Percentiles rank a stretch among this genome's conserved stretches.
Evolutionary conservation across 2,888 invertebrate genomes (phyloP).

Genomic region (Ctena decussata): DNA sequence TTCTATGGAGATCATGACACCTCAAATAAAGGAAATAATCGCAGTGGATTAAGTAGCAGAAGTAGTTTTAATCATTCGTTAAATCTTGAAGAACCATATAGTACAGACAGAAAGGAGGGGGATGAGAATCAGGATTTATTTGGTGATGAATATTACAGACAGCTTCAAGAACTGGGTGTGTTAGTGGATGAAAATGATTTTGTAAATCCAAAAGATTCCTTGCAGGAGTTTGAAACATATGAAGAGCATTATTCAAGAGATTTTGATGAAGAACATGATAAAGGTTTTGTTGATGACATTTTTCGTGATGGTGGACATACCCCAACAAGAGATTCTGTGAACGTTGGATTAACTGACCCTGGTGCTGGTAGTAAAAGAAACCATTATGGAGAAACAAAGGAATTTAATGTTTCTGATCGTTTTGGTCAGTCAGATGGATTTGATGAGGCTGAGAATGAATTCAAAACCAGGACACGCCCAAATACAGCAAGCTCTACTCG

Average conservation of each 20-base stretch:
- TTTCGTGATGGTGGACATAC: constrained; percentile 35
- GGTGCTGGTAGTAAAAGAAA: constrained; percentile 24
- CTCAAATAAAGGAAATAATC: constrained; percentile 42
- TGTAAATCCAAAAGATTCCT: constrained; percentile 72
- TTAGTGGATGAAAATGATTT: constrained; percentile 77
- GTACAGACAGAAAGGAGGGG: constrained; percentile 43
- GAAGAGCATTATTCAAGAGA: constrained; percentile 73
- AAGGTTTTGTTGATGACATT: constrained; percentile 65
- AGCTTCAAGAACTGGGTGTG: constrained; percentile 80
- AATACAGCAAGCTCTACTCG: constrained; percentile 76
- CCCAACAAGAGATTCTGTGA: constrained; percentile 58
- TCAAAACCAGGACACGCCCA: constrained; percentile 63
- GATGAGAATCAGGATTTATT: constrained; percentile 74
- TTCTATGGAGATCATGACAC: constrained; percentile 30
- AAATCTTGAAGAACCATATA: constrained; percentile 66
- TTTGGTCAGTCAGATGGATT: constrained; percentile 43
- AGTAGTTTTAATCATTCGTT: constrained; percentile 72
- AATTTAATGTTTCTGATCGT: constrained; percentile 28
- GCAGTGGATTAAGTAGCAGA: constrained; percentile 67
- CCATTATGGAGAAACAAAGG: constrained; percentile 28
- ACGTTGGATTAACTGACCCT: constrained; percentile 50
- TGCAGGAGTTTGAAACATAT: constrained; percentile 81
- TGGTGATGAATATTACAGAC: constrained; percentile 80
- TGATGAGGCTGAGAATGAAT: constrained; percentile 60
- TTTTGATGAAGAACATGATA: constrained; percentile 57